These are phyloP conservation scores for Drosophila repletoides DNA, from an alignment of 1,140 invertebrate species.

Conservation along the genomic window DNA sequence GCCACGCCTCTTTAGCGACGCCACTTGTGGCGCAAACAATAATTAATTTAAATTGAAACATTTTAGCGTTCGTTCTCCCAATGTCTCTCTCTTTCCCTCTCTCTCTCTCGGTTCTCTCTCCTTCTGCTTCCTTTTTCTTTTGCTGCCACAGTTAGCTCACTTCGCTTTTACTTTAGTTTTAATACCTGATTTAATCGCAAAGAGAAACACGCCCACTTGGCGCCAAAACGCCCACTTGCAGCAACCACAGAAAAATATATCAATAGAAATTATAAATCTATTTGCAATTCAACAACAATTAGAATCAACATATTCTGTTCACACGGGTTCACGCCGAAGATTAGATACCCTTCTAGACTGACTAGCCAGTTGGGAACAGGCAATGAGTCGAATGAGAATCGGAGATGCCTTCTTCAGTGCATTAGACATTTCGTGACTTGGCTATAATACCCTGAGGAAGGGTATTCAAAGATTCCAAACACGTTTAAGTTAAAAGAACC, in stretches of 20 bases:
- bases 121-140: background rate
- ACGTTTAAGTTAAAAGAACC: too few relatives aligned
- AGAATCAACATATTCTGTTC: too few relatives aligned
- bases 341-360: too few relatives aligned
- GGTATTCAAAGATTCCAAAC: too few relatives aligned
- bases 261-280: too few relatives aligned
- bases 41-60: constrained; percentile 81
- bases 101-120: background rate
- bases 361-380: too few relatives aligned
- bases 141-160: background rate
- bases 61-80: constrained; percentile 73
- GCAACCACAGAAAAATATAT: constrained; percentile 1
- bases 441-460: too few relatives aligned
- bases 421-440: too few relatives aligned
- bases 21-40: constrained; percentile 77
- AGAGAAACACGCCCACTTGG: constrained; percentile 7
- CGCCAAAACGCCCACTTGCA: background rate
- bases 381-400: too few relatives aligned
- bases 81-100: background rate
- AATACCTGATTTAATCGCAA: constrained; percentile 25
- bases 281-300: too few relatives aligned
- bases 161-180: constrained; percentile 23
- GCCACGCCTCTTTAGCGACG: constrained; percentile 18
- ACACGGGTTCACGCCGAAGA: too few relatives aligned
- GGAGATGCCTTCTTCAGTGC: too few relatives aligned